Evolutionary conservation across 2,113 vertebrate species (phyloP), one percentile per base, ranked within the genome.

Genomic region (Bettongia penicillata): DNA sequence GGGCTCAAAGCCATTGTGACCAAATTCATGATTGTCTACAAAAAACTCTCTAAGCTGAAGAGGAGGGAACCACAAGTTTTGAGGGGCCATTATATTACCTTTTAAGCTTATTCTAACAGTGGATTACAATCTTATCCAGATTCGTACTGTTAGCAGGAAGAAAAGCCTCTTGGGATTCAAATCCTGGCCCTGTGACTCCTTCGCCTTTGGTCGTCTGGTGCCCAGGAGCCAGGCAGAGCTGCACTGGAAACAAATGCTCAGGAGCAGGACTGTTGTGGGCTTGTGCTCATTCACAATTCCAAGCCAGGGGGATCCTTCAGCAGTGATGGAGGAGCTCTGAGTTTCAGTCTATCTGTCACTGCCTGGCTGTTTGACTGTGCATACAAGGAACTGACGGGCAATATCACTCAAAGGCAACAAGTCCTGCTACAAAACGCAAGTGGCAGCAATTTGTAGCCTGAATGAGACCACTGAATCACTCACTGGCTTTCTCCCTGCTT

Each of bases 341-440:
- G 95, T 98, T 98, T 98, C 98, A 98, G 98, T 98, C 98, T 98
- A 98, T 99, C 98, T 98, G 98, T 98, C 98, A 98, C 98, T 98
- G 98, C 98, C 99, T 98, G 98, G 98, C 98, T 99, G 98, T 99
- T 98, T 98, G 98, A 99, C 99, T 99, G 98, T 99, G 99, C 98
- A 98, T 98, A 98, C 99, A 99, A 98, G 98, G 98, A 97, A 97
- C 97, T 98, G 98, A 99, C 98, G 97, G 98, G 98, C 95, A 91
- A 98, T 98, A 99, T 98, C 98, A 98, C 98, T 99, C 99, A 99
- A 97, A 94, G 97, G 98, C 98, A 97, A 98, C 98, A 98, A 98
- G 98, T 98, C 98, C 97, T 91, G 91, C 98, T 97, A 97, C 98
- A 98, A 98, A n/a, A 98, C 98, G 97, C 97, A 97, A 98, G 97